phyloP scores from a whole-genome alignment of 2,113 vertebrate species.

The Perca flavescens region DNA sequence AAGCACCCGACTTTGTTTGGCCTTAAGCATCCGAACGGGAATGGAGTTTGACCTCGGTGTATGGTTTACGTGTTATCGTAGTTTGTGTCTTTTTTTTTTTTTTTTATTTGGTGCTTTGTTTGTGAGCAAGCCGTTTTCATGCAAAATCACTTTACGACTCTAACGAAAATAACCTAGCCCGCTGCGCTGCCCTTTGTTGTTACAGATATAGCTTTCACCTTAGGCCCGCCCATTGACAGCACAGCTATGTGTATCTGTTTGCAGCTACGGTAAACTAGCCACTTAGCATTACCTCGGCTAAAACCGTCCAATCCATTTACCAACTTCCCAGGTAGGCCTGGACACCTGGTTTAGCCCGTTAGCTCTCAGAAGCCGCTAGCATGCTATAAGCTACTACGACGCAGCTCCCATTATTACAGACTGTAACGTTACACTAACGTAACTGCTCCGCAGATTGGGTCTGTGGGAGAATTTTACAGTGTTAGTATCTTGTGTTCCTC shows the following conservation, averaged over 20 bases:
- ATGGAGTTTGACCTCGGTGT: conserved; percentile 34
- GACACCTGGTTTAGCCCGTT: conserved; percentile 64
- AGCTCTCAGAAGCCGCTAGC: conserved; percentile 45
- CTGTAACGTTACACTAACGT: conserved; percentile 5
- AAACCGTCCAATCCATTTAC: conserved; percentile 40
- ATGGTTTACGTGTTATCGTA: rapidly evolving
- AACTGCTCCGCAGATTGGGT: neutral
- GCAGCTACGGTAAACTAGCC: conserved; percentile 36
- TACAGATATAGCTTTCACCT: conserved; percentile 60
- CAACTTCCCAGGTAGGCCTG: conserved; percentile 64
- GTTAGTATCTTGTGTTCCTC: rapidly evolving
- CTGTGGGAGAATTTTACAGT: neutral
- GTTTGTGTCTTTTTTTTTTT: rapidly evolving
- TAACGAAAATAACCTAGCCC: neutral
- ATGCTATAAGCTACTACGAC: conserved; percentile 45
- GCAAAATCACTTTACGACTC: neutral
- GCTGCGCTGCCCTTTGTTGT: conserved; percentile 68
- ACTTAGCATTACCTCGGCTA: conserved; percentile 57
- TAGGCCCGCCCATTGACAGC: conserved; percentile 66
- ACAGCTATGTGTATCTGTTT: neutral
- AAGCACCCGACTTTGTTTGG: conserved; percentile 69
- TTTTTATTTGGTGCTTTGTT: neutral
- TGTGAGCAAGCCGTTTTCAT: neutral
- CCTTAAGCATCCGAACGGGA: conserved; percentile 34
- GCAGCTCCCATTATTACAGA: conserved; percentile 7